These are phyloP conservation scores for Iguana delicatissima DNA, from an alignment of 2,797 vertebrate genomes.

Conservation along the genomic window DNA sequence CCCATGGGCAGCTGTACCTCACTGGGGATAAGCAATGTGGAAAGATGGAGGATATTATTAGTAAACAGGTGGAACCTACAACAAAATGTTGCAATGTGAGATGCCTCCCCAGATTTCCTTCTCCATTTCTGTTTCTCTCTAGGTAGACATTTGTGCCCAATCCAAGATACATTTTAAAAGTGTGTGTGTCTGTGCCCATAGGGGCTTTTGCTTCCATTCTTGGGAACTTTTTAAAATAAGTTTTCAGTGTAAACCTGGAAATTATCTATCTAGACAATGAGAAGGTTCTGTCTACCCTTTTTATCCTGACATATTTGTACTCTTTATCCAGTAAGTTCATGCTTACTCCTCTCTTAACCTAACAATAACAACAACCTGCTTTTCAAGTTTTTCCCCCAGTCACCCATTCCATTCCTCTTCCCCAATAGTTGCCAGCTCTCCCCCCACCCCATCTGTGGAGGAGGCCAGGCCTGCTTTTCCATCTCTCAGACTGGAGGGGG, in stretches of 20 bases:
- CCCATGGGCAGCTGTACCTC: constrained; percentile 1
- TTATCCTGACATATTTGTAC: neutral
- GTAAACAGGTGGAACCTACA: neutral
- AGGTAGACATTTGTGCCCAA: neutral
- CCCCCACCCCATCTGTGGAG: no score
- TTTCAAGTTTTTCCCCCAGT: neutral
- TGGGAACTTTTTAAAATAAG: neutral
- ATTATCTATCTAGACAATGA: neutral
- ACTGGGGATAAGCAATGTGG: constrained; percentile 65
- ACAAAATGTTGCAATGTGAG: neutral
- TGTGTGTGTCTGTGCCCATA: neutral
- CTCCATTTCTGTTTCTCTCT: neutral
- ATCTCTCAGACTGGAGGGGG: no score
- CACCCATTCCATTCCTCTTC: neutral
- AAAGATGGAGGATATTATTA: constrained; percentile 20
- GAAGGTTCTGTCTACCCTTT: neutral
- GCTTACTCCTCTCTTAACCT: neutral
- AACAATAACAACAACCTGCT: neutral
- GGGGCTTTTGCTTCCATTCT: neutral
- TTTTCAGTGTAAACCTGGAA: neutral
- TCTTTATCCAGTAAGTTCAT: neutral
- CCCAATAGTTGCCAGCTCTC: no score
- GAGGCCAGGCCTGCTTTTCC: no score
- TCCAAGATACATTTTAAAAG: neutral
- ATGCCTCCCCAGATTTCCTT: neutral